Evolutionary conservation across 2,113 vertebrate genomes (phyloP).

Genomic region (Sula dactylatra): DNA sequence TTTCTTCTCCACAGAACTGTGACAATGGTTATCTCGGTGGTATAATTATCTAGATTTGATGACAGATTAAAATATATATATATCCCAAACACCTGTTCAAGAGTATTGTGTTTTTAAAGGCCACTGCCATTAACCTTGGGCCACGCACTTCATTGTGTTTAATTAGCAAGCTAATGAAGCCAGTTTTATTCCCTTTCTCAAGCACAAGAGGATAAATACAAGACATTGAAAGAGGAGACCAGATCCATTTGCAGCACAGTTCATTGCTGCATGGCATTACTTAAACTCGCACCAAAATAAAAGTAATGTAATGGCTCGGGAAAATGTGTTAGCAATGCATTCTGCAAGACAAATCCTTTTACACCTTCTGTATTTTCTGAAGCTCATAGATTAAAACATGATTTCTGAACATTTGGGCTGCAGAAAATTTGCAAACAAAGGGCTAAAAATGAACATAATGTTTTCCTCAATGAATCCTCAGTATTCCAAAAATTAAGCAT

Average conservation of each 20-base stretch:
- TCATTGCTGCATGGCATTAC: conserved; percentile 21
- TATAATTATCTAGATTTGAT: conserved; percentile 51
- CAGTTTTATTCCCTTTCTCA: conserved; percentile 57
- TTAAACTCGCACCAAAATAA: conserved; percentile 39
- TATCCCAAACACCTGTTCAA: conserved; percentile 55
- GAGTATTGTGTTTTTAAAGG: conserved; percentile 68
- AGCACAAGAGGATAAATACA: conserved; percentile 63
- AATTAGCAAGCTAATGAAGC: conserved; percentile 73
- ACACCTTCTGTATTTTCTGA: conserved; percentile 43
- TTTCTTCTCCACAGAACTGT: conserved; percentile 34
- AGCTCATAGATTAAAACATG: conserved; percentile 33
- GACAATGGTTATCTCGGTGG: neutral
- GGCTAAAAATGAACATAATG: conserved; percentile 58
- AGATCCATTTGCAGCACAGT: conserved; percentile 40
- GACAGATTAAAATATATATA: conserved; percentile 32
- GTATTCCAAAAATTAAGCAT: conserved; percentile 35
- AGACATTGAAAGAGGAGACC: conserved; percentile 38
- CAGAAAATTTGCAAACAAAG: conserved; percentile 68
- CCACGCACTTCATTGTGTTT: conserved; percentile 63
- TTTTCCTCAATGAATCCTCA: conserved; percentile 51
- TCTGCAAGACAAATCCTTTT: conserved; percentile 31
- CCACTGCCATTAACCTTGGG: conserved; percentile 68
- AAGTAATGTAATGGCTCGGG: conserved; percentile 1
- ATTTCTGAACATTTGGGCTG: conserved; percentile 66
- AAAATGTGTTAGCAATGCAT: neutral